Evolutionary conservation across 2,113 vertebrate species (phyloP).

Genomic region (Podarcis cretensis): DNA sequence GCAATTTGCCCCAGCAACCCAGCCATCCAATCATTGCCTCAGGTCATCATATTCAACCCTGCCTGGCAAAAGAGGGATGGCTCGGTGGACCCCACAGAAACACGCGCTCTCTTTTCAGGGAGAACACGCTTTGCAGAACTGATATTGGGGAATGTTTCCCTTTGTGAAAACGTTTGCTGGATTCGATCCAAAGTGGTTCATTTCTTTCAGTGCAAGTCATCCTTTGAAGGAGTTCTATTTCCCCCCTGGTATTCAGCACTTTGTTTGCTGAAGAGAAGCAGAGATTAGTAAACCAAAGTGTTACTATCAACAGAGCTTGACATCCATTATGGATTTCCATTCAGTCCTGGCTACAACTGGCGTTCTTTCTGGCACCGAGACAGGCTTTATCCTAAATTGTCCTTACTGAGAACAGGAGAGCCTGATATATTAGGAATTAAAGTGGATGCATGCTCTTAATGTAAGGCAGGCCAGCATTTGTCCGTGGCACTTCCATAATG

Average conservation of each 20-base stretch:
- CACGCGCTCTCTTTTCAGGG: too few relatives aligned
- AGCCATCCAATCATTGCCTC: too few relatives aligned
- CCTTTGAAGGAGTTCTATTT: neutral
- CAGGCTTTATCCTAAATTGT: conserved; percentile 60
- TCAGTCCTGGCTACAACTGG: conserved; percentile 49
- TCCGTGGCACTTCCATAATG: conserved; percentile 35
- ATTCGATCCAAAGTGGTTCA: neutral
- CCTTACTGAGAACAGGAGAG: conserved; percentile 52
- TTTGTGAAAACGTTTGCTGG: neutral
- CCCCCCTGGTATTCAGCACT: neutral
- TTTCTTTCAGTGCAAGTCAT: neutral
- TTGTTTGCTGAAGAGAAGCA: conserved; percentile 35
- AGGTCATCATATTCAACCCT: too few relatives aligned
- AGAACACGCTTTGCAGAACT: neutral
- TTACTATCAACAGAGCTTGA: conserved; percentile 40
- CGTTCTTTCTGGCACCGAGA: conserved; percentile 25
- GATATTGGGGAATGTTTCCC: too few relatives aligned
- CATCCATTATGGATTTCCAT: conserved; percentile 55
- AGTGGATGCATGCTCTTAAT: conserved; percentile 66
- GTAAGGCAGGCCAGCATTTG: conserved; percentile 64
- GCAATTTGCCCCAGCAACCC: too few relatives aligned
- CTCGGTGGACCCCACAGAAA: too few relatives aligned
- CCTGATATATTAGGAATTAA: conserved; percentile 64
- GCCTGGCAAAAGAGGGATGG: too few relatives aligned
- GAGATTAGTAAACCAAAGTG: conserved; percentile 54